These are phyloP conservation scores for Protaetia brevitarsis DNA, from an alignment of 1,140 invertebrate genomes.

Conservation along the genomic window DNA sequence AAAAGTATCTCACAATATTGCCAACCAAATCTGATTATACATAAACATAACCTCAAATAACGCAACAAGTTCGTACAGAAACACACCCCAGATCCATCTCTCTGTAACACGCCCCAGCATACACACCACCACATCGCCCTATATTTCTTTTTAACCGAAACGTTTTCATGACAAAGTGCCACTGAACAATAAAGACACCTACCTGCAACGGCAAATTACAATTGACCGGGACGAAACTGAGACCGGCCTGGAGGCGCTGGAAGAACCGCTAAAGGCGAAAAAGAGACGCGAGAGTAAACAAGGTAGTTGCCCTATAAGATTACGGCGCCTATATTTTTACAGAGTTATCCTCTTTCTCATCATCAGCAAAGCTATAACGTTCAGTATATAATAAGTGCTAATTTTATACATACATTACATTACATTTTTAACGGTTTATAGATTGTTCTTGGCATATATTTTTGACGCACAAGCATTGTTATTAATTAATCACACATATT, in stretches of 20 bases:
- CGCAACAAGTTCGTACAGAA: too few species aligned
- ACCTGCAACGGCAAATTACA: conserved; percentile 62
- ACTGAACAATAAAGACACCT: conserved; percentile 65
- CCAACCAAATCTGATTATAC: too few species aligned
- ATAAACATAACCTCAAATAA: too few species aligned
- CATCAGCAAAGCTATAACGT: too few species aligned
- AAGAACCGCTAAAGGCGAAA: conserved; percentile 65
- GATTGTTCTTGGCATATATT: too few species aligned
- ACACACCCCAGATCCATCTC: not conserved
- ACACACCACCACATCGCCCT: not conserved
- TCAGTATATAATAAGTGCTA: too few species aligned
- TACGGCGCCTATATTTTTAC: not conserved
- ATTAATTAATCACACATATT: too few species aligned
- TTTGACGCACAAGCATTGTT: too few species aligned
- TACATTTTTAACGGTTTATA: too few species aligned
- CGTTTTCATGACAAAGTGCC: conserved; percentile 55
- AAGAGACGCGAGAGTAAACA: conserved; percentile 62
- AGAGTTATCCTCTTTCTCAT: not conserved
- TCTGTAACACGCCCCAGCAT: not conserved
- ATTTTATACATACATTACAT: too few species aligned
- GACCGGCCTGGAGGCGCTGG: conserved; percentile 60
- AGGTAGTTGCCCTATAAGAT: conserved; percentile 47
- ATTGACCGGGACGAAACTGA: conserved; percentile 63
- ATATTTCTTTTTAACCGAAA: not conserved
- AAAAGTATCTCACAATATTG: too few species aligned